Evolutionary conservation across 2,888 invertebrate genomes (phyloP).

Genomic region (Theretra japonica): DNA sequence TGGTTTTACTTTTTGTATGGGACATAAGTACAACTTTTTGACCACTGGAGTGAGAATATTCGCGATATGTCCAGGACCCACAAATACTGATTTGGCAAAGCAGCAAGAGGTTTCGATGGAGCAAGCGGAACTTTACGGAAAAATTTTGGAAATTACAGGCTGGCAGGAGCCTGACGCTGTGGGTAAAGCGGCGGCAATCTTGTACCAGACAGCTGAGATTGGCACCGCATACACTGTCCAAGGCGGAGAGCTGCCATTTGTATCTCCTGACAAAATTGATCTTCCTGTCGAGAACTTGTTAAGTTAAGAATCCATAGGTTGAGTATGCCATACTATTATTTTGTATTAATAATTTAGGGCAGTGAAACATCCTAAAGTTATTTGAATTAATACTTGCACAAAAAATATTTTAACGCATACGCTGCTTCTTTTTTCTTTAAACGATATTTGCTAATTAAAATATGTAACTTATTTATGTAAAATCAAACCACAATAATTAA

Average conservation of each 20-base stretch:
- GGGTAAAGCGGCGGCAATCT: slow-evolving; percentile 37
- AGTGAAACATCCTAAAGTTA: no score
- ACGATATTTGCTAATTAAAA: no score
- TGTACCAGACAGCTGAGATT: slow-evolving; percentile 39
- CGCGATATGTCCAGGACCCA: slow-evolving; percentile 78
- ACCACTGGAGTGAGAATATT: slow-evolving; percentile 75
- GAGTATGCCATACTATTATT: no score
- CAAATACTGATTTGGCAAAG: slow-evolving; percentile 59
- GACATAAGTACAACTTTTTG: slow-evolving; percentile 66
- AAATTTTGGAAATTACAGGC: slow-evolving; percentile 34
- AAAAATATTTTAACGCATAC: no score
- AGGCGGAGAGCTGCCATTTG: slow-evolving; percentile 29
- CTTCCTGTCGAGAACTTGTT: not conserved
- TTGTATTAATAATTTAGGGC: no score
- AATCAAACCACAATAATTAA: no score
- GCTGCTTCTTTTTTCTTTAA: no score
- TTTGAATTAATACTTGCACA: no score
- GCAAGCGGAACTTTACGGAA: slow-evolving; percentile 28
- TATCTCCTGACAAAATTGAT: slow-evolving; percentile 1
- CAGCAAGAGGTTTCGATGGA: slow-evolving; percentile 23
- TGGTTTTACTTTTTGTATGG: slow-evolving; percentile 72
- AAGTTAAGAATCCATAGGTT: no score
- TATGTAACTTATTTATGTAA: no score
- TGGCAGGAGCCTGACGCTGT: slow-evolving; percentile 45
- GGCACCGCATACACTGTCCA: slow-evolving; percentile 38